Conservation (phyloP, 1,140 invertebrate species). For the Pentalonia nigronervosa region DNA sequence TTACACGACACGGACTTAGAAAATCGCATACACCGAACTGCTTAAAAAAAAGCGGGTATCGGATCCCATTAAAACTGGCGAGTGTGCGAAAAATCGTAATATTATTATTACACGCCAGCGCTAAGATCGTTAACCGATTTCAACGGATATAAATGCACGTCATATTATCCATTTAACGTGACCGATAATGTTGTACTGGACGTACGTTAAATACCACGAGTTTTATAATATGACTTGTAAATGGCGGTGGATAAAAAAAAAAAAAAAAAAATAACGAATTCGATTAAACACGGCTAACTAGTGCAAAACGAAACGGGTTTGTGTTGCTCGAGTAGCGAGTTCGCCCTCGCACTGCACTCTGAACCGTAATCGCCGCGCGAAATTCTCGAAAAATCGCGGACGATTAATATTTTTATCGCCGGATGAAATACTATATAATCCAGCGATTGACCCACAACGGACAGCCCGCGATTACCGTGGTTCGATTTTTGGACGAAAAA, state of each 20-base stretch:
- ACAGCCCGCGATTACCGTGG: neutral
- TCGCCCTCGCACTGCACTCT: neutral
- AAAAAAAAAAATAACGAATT: neutral
- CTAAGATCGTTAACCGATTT: neutral
- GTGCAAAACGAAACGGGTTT: neutral
- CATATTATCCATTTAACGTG: too few relatives aligned
- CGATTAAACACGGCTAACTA: neutral
- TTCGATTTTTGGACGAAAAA: neutral
- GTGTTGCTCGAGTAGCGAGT: too few relatives aligned
- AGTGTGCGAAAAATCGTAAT: too few relatives aligned
- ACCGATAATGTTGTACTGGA: neutral
- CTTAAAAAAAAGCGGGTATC: too few relatives aligned
- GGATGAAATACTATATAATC: neutral
- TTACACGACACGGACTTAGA: too few relatives aligned
- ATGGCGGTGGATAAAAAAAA: neutral
- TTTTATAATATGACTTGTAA: neutral
- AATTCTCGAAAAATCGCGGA: neutral
- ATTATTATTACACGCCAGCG: neutral
- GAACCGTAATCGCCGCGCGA: neutral
- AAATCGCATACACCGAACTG: too few relatives aligned
- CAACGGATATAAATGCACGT: neutral
- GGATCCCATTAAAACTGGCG: too few relatives aligned
- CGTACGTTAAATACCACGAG: neutral
- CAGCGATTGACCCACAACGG: neutral
- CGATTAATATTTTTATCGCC: neutral